Percentiles rank a stretch among this genome's conserved stretches.
phyloP scores from a whole-genome alignment of 2,888 invertebrate genomes.

The Apantesis nais region DNA sequence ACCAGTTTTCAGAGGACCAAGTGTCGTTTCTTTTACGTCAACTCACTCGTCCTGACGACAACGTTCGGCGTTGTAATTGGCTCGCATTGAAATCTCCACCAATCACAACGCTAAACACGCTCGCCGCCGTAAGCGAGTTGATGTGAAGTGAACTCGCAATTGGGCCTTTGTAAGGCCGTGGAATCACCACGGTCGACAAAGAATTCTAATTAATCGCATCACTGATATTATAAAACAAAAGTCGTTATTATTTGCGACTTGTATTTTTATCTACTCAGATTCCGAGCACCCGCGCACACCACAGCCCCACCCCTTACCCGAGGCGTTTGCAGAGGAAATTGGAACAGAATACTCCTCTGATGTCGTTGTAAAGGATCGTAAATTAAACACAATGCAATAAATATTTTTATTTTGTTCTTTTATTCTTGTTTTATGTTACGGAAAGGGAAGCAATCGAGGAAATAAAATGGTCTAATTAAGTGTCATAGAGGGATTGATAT shows the following conservation, averaged over 20 bases:
- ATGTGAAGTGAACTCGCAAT: too few species aligned
- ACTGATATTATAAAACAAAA: neutral
- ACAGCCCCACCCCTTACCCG: conserved; percentile 20
- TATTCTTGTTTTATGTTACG: conserved; percentile 27
- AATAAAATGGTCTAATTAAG: conserved; percentile 26
- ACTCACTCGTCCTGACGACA: too few species aligned
- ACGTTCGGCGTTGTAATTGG: too few species aligned
- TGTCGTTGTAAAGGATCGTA: conserved; percentile 48
- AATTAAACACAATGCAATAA: conserved; percentile 55
- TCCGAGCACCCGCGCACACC: neutral
- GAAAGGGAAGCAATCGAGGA: conserved; percentile 20
- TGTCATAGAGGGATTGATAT: conserved; percentile 24
- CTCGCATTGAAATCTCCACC: too few species aligned
- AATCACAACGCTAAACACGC: too few species aligned
- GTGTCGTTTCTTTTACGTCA: too few species aligned
- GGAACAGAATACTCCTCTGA: conserved; percentile 40
- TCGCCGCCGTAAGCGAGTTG: too few species aligned
- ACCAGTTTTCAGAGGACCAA: too few species aligned
- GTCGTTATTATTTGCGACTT: neutral
- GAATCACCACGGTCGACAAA: neutral
- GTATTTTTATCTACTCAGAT: neutral
- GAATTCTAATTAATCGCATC: neutral
- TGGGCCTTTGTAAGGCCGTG: neutral
- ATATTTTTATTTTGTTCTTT: conserved; percentile 53
- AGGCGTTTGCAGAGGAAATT: conserved; percentile 42